phyloP scores from a whole-genome alignment of 2,113 vertebrate genomes.

The Sapayoa aenigma region DNA sequence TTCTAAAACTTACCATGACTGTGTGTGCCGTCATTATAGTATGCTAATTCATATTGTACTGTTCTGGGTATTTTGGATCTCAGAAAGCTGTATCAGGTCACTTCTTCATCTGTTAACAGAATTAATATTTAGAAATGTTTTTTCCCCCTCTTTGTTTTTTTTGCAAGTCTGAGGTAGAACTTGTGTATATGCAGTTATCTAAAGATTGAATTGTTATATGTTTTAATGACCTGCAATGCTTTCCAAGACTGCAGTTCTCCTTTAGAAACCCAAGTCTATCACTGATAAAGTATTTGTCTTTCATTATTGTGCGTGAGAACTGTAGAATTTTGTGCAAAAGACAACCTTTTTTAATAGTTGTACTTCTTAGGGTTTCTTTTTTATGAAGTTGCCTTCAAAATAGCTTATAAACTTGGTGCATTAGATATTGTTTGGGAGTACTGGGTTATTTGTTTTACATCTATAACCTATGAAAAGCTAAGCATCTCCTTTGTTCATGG shows the following conservation, averaged over 20 bases:
- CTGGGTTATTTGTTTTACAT: neutral
- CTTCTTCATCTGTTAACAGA: neutral
- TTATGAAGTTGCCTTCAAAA: neutral
- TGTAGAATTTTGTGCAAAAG: neutral
- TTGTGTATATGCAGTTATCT: neutral
- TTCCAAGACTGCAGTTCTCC: neutral
- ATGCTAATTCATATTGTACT: neutral
- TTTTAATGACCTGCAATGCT: neutral
- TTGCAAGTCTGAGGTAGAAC: neutral
- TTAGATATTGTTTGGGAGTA: neutral
- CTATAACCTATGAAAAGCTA: neutral
- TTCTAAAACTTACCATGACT: neutral
- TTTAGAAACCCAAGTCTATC: neutral
- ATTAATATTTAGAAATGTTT: neutral
- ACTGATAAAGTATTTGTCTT: neutral
- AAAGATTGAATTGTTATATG: neutral
- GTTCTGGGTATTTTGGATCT: neutral
- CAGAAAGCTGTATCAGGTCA: neutral
- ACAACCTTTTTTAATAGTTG: neutral
- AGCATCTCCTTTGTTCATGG: neutral
- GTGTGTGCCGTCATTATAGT: fast-evolving
- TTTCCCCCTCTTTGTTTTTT: neutral
- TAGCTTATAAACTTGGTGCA: neutral
- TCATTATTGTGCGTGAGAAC: neutral
- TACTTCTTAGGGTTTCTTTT: neutral